Evolutionary conservation across 1,140 invertebrate species (phyloP), one percentile per base, ranked within the genome.

Genomic region (Archivesica marissinica): DNA sequence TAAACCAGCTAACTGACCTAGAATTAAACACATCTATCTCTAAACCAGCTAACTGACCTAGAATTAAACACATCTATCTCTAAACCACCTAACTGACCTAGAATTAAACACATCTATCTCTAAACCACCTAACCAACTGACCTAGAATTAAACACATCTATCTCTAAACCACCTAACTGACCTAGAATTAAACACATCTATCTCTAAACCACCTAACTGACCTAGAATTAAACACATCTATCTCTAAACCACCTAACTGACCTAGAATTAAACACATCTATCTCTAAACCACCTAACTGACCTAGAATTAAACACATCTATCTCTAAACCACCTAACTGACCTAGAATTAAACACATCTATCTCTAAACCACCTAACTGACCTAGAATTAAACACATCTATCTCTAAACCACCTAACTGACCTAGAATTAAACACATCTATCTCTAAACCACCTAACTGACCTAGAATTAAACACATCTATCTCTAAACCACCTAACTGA

Each of bases 1-100:
- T n/a, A n/a, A n/a, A n/a, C n/a, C n/a, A n/a, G n/a, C n/a, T n/a
- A 50, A 17, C 6, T 72, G 68, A 72, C 68, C 68, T 23, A 47
- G 41, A 72, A 47, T 33, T 41, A 33, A 70, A 47, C 35, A 70
- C 28, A 72, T 72, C 41, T 47, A 47, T 41, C 39, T 47, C 20
- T n/a, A n/a, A n/a, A n/a, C n/a, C n/a, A n/a, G n/a, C n/a, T n/a
- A 50, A 17, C 6, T 72, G 68, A 72, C 68, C 68, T 23, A 47
- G 41, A 72, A 47, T 33, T 41, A 33, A 70, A 47, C 35, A 70
- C 28, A 72, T 72, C 41, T 47, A 47, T 41, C 39, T 47, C 20
- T n/a, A n/a, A n/a, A n/a, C n/a, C n/a, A n/a, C n/a, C n/a, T n/a
- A 50, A 17, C 6, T 72, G 68, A 72, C 68, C 68, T 23, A 47